Percentiles rank a stretch among this genome's conserved stretches.
phyloP scores from a whole-genome alignment of 2,888 invertebrate species.

The Coenonympha arcania region DNA sequence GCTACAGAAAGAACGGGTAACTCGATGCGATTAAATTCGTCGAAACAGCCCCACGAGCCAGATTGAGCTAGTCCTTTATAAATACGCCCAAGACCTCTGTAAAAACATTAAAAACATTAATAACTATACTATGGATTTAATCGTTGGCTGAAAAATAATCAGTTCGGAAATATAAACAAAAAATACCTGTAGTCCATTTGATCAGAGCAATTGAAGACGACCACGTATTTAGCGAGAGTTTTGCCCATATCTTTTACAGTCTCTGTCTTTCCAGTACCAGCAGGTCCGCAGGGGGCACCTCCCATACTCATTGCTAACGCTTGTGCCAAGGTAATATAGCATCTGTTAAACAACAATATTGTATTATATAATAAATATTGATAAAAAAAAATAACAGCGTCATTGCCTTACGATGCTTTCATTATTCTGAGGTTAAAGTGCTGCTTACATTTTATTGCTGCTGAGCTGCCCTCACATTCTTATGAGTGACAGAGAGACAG shows the following conservation, averaged over 20 bases:
- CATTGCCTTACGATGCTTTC: too few relatives aligned
- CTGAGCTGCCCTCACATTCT: too few relatives aligned
- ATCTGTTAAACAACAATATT: constrained; percentile 70
- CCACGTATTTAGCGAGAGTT: constrained; percentile 96
- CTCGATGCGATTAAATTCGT: constrained; percentile 97
- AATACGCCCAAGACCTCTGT: constrained; percentile 91
- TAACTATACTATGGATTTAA: neutral
- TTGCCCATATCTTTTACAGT: constrained; percentile 99
- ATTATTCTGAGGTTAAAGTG: too few relatives aligned
- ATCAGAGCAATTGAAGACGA: constrained; percentile 98
- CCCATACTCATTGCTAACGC: constrained; percentile 97
- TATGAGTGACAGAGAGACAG: too few relatives aligned
- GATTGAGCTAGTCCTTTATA: constrained; percentile 97
- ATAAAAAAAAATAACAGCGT: too few relatives aligned
- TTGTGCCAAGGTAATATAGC: constrained; percentile 97
- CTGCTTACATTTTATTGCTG: too few relatives aligned
- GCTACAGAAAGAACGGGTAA: constrained; percentile 91
- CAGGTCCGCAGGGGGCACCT: constrained; percentile 96
- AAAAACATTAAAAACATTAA: constrained; percentile 14
- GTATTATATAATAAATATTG: neutral
- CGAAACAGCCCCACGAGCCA: constrained; percentile 98
- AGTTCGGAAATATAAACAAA: neutral
- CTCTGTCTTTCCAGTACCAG: constrained; percentile 99
- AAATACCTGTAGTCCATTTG: constrained; percentile 93
- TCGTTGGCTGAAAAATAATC: neutral